These are phyloP conservation scores for Pseudeuparius sepicola DNA, from an alignment of 2,888 invertebrate genomes.

Conservation along the genomic window DNA sequence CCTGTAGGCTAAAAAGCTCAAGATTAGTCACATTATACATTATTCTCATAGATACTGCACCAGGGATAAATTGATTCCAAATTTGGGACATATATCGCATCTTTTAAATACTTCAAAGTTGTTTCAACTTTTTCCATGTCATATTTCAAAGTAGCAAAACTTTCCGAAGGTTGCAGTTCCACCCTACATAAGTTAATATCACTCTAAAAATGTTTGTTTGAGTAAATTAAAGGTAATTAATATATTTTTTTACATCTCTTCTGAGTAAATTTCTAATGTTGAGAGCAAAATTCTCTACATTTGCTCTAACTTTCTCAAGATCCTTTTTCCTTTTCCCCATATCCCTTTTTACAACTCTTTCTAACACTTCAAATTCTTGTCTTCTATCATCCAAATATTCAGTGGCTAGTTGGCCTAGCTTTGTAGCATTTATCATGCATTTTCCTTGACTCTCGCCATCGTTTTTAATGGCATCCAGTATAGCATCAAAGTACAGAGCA, in stretches of 20 bases:
- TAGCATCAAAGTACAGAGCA: constrained; percentile 52
- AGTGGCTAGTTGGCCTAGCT: constrained; percentile 56
- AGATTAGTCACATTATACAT: too few relatives aligned
- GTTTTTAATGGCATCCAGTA: constrained; percentile 46
- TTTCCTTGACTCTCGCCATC: constrained; percentile 52
- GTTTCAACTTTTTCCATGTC: constrained; percentile 36
- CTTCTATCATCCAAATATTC: constrained; percentile 56
- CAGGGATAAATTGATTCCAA: constrained; percentile 39
- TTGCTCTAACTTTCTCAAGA: constrained; percentile 41
- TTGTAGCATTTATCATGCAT: constrained; percentile 52
- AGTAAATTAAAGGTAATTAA: constrained; percentile 5
- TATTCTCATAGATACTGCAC: too few relatives aligned
- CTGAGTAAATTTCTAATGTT: constrained; percentile 40
- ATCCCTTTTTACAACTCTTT: constrained; percentile 49
- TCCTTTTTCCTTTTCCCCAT: constrained; percentile 52
- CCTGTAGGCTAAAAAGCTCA: constrained; percentile 30
- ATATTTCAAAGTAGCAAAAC: constrained; percentile 31
- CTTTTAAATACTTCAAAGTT: constrained; percentile 37
- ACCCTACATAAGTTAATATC: constrained; percentile 31
- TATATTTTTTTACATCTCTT: constrained; percentile 35
- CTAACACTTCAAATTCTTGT: constrained; percentile 48
- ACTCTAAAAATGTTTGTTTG: constrained; percentile 25
- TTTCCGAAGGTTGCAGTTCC: constrained; percentile 24
- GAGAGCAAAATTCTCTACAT: constrained; percentile 37
- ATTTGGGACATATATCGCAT: constrained; percentile 36